A percentile compares a stretch with the other conserved stretches of the same genome.
These are phyloP conservation scores for Stegophylla sp. DNA, from an alignment of 2,888 invertebrate genomes.

Conservation along the genomic window DNA sequence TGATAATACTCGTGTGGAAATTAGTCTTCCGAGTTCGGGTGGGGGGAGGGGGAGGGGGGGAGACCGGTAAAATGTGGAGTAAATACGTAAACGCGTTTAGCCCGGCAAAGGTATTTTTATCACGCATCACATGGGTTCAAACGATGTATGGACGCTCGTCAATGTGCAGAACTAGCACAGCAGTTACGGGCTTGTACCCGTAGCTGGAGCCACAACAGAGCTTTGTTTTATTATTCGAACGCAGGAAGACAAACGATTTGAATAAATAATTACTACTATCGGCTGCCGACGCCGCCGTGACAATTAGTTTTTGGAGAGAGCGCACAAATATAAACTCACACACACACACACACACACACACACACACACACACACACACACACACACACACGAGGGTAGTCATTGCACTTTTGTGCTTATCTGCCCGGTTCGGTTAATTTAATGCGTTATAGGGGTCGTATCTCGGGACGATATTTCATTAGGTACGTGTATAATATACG, in stretches of 20 bases:
- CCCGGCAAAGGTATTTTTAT: too few species aligned
- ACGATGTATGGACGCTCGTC: neutral
- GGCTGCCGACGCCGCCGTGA: neutral
- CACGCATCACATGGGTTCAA: too few species aligned
- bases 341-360: too few species aligned
- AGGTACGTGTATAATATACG: too few species aligned
- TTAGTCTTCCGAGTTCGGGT: too few species aligned
- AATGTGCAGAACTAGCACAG: neutral
- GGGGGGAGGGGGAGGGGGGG: too few species aligned
- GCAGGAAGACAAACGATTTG: neutral
- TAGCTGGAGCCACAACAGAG: neutral
- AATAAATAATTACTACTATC: neutral
- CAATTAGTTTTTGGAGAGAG: neutral
- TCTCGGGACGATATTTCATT: conserved; percentile 3
- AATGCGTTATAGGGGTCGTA: neutral
- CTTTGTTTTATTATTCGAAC: neutral
- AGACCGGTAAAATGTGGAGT: too few species aligned
- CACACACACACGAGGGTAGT: too few species aligned
- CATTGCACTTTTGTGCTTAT: neutral
- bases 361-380: too few species aligned
- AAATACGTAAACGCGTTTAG: too few species aligned
- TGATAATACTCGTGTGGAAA: too few species aligned
- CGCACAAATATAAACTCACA: neutral
- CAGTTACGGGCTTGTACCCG: too few species aligned
- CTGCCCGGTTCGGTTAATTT: neutral